Conservation (phyloP, 2,797 vertebrate genomes). For the Chaunax sp. region DNA sequence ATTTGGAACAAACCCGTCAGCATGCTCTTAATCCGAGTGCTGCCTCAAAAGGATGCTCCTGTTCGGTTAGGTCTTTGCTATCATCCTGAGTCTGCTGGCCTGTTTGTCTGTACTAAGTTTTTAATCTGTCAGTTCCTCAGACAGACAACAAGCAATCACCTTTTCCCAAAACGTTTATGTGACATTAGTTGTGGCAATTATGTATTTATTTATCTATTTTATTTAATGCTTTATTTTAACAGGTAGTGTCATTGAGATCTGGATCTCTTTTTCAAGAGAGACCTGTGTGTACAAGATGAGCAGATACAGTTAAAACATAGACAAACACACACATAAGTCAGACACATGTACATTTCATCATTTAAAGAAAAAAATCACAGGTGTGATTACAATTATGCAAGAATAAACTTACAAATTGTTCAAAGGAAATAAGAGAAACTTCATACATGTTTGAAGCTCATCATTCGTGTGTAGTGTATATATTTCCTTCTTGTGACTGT, state of each 20-base stretch:
- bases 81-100: constrained; percentile 40
- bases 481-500: constrained; percentile 47
- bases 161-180: constrained; percentile 53
- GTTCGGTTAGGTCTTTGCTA: constrained; percentile 46
- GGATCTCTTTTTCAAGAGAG: no score
- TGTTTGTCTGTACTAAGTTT: constrained; percentile 38
- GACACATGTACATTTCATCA: no score
- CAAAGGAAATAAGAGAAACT: no score
- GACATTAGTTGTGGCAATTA: constrained; percentile 5
- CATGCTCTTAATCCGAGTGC: constrained; percentile 36
- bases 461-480: neutral
- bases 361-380: no score
- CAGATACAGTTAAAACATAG: no score
- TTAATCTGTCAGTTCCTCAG: constrained; percentile 51
- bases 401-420: no score
- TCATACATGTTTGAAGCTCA: no score
- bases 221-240: no score
- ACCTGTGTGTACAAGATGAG: no score
- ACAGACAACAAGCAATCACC: constrained; percentile 50
- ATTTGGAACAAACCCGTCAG: constrained; percentile 49
- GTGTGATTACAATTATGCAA: no score
- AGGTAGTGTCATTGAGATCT: no score
- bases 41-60: constrained; percentile 25
- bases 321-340: no score
- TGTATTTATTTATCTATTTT: neutral